Conservation (phyloP, 2,113 vertebrate species). For the Euleptes europaea region DNA sequence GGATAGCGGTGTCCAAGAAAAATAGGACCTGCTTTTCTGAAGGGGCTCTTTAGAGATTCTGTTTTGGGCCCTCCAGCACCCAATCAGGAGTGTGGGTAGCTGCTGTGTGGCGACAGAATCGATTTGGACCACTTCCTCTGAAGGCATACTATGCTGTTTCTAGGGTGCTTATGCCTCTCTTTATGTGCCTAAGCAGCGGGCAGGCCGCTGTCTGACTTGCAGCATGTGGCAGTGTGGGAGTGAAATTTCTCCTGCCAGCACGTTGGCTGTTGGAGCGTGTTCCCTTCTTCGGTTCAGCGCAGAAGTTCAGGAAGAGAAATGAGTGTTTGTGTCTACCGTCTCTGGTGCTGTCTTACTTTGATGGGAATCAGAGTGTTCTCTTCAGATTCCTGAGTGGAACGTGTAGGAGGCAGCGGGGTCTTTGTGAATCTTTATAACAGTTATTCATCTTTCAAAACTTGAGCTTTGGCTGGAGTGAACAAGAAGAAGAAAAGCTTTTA, state of each 20-base stretch:
- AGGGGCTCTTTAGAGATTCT: not conserved
- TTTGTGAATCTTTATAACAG: constrained; percentile 16
- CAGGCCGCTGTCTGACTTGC: not conserved
- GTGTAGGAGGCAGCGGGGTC: not conserved
- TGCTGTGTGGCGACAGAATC: not conserved
- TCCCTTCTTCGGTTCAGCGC: constrained; percentile 1
- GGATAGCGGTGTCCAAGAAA: not conserved
- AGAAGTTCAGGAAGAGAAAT: constrained; percentile 17
- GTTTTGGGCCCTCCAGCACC: not conserved
- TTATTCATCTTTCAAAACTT: constrained; percentile 15
- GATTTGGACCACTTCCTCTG: not conserved
- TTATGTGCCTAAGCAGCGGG: not conserved
- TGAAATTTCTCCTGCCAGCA: constrained; percentile 12
- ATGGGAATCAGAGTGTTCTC: constrained; percentile 2
- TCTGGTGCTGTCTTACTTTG: not conserved
- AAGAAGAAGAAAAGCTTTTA: not conserved
- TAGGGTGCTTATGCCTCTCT: not conserved
- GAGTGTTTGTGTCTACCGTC: constrained; percentile 12
- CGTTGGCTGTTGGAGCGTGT: constrained; percentile 1
- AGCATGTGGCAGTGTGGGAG: constrained; percentile 19
- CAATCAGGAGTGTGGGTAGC: not conserved
- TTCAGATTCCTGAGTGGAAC: constrained; percentile 19
- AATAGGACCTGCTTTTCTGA: not conserved
- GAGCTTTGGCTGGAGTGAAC: constrained; percentile 1
- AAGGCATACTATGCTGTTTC: not conserved